Conservation (phyloP, 1,140 invertebrate genomes). For the Harpegnathos saltator region DNA sequence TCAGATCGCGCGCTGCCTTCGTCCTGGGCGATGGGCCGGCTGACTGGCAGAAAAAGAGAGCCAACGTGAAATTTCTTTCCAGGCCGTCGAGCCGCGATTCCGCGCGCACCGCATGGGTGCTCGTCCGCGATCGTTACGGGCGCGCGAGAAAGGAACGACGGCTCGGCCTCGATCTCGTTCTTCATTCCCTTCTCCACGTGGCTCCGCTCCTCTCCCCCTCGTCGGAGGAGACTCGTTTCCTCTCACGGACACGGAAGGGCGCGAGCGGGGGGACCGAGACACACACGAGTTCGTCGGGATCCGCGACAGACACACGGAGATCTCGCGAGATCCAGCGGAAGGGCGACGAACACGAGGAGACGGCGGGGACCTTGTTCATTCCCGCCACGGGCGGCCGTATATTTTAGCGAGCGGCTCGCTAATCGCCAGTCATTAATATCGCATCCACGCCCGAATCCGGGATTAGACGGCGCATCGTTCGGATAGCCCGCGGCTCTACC, state of each 20-base stretch:
- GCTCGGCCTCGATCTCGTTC: constrained; percentile 54
- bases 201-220: constrained; percentile 5
- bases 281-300: too few species aligned
- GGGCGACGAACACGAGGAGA: background rate
- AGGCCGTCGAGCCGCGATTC: constrained; percentile 75
- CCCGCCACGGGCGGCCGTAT: constrained; percentile 66
- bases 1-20: background rate
- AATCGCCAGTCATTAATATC: constrained; percentile 82
- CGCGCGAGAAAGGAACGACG: constrained; percentile 29
- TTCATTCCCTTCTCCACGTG: background rate
- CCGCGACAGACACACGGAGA: too few species aligned
- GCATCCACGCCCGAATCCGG: constrained; percentile 75
- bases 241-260: too few species aligned
- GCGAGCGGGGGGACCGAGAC: too few species aligned
- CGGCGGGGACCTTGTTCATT: constrained; percentile 73
- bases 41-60: background rate
- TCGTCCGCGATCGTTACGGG: constrained; percentile 69
- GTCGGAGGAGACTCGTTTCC: too few species aligned
- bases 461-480: constrained; percentile 65
- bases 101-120: constrained; percentile 72
- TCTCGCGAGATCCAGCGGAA: constrained; percentile 26
- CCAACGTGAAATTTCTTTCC: constrained; percentile 74
- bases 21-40: background rate
- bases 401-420: constrained; percentile 70
- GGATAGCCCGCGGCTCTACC: constrained; percentile 56